These are phyloP conservation scores for Cricetomys ansorgei DNA, from an alignment of 2,113 vertebrate species.

Conservation along the genomic window DNA sequence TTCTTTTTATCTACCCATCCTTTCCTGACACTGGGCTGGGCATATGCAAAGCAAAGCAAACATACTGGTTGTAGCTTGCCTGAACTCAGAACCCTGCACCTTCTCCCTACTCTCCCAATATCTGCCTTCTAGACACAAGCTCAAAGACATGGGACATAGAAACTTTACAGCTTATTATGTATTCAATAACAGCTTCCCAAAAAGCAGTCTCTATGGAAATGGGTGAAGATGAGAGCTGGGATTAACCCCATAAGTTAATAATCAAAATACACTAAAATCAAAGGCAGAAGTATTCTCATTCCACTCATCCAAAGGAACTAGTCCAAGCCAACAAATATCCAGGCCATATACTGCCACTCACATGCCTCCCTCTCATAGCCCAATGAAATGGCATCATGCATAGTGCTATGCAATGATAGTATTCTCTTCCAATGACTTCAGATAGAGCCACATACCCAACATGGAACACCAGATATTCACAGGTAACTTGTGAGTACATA, in stretches of 20 bases:
- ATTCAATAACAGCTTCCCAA: slow-evolving; percentile 6
- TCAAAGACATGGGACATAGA: neutral
- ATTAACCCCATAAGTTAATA: slow-evolving; percentile 13
- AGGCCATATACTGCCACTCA: neutral
- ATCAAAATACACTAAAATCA: slow-evolving; percentile 45
- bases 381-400: neutral
- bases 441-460: neutral
- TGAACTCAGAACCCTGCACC: neutral
- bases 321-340: slow-evolving; percentile 19
- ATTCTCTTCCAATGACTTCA: neutral
- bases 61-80: neutral
- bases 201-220: neutral
- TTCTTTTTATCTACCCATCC: neutral
- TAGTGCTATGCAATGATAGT: neutral
- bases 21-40: neutral
- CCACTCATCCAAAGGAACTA: neutral
- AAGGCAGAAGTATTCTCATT: neutral
- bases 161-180: neutral
- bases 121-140: neutral
- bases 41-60: slow-evolving; percentile 1
- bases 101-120: neutral
- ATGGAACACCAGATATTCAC: neutral
- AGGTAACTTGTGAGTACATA: neutral
- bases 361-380: neutral
- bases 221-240: neutral